Evolutionary conservation across 1,140 invertebrate species (phyloP), one percentile per base, ranked within the genome.

Genomic region (Drosophila varians): DNA sequence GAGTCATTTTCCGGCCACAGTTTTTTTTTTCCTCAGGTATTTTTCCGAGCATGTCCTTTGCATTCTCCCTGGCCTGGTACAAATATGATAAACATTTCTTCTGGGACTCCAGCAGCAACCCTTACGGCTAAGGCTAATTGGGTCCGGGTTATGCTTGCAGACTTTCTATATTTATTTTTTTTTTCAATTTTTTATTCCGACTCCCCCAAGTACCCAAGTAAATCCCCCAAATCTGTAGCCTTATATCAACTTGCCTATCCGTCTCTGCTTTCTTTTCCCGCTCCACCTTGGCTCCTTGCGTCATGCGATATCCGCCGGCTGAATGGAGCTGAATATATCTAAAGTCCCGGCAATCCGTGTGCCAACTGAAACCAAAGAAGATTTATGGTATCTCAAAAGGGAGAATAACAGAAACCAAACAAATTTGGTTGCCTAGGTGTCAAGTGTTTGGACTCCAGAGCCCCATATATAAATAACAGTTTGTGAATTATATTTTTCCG

Each of bases 301-400:
- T 46, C 31, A 52, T 45, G 54, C 64, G 62, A 66, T 66, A 66
- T 45, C 49, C 53, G 38, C 5, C 38, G 18, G 38, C 38, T 49
- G 38, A 62, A 60, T 60, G 60, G 26, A 58, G n/a, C n/a, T n/a
- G n/a, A 58, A 80, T 74, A 87, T 74, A 65, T 66, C 46, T 72
- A 45, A 70, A 77, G 87, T 87, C 77, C 82, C 47, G 66, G 82
- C 82, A 87, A 87, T 87, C 82, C 82, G 82, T 87, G 66, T 87
- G 82, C 69, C 62, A 76, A 86, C 56, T 79, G 82, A 77, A 87
- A 87, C 77, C 82, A 56, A 87, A 82, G 74, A 87, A 87, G 82
- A 87, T 87, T 87, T 87, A 87, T 86, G 61, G 73, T 71, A 47
- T 72, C 57, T 76, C 47, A 47, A 54, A 58, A 49, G 42, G 31